phyloP scores from a whole-genome alignment of 2,113 vertebrate species.

The Malurus cyaneus region DNA sequence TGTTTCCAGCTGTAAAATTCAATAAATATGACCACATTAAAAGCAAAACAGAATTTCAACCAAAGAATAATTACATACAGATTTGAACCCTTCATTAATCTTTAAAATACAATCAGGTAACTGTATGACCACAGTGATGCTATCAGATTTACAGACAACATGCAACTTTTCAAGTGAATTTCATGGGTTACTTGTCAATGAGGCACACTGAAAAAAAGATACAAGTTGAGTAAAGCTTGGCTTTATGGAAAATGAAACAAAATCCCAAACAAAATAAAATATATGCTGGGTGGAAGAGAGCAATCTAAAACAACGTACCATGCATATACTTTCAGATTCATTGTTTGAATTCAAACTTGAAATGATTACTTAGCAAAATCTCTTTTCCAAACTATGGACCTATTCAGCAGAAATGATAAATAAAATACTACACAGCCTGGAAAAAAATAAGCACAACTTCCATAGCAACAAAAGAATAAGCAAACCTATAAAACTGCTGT shows the following conservation, averaged over 20 bases:
- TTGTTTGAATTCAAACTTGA: conserved; percentile 61
- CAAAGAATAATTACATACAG: neutral
- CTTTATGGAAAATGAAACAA: conserved; percentile 3
- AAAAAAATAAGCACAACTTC: neutral
- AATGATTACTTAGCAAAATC: conserved; percentile 31
- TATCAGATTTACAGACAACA: conserved; percentile 22
- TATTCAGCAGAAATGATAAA: conserved; percentile 74
- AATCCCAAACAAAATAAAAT: neutral
- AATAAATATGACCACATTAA: neutral
- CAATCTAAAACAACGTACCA: conserved; percentile 27
- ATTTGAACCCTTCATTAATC: neutral
- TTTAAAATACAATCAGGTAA: neutral
- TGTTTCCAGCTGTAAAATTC: neutral
- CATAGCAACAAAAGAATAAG: neutral
- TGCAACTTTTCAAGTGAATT: conserved; percentile 58
- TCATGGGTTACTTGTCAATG: conserved; percentile 8
- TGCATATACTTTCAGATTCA: conserved; percentile 55
- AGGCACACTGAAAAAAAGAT: conserved; percentile 34
- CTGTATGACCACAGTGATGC: conserved; percentile 2
- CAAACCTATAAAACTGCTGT: neutral
- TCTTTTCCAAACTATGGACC: conserved; percentile 37
- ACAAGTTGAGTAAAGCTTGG: conserved; percentile 42
- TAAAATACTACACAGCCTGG: neutral
- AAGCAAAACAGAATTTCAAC: neutral
- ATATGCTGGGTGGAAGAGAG: neutral